Conservation (phyloP, 2,113 vertebrate species). For the Lepidothrix coronata region DNA sequence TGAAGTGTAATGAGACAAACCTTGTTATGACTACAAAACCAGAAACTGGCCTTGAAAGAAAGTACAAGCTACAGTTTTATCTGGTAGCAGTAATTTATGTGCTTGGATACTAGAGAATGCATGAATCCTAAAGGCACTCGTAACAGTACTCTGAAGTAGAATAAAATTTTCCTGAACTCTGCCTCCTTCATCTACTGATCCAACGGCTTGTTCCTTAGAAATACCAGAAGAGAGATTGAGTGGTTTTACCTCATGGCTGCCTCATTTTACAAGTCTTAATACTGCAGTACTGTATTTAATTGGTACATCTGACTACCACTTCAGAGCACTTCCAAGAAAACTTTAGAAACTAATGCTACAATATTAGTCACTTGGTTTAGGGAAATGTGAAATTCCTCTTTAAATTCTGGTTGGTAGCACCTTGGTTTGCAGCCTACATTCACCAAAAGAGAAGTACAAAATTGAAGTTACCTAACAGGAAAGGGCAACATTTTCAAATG, state of each 20-base stretch:
- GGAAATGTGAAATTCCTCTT: not conserved
- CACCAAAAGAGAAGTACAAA: not conserved
- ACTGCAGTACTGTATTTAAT: not conserved
- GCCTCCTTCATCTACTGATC: not conserved
- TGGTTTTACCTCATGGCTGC: not conserved
- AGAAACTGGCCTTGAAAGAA: not conserved
- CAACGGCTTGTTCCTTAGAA: not conserved
- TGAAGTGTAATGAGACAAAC: not conserved
- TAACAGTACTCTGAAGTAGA: not conserved
- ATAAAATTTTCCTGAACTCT: not conserved
- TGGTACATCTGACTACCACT: not conserved
- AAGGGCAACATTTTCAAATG: not conserved
- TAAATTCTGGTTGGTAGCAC: not conserved
- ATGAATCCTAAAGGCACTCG: conserved; percentile 9
- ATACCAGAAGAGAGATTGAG: not conserved
- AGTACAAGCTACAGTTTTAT: not conserved
- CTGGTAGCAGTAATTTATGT: not conserved
- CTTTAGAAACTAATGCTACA: not conserved
- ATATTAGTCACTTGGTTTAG: not conserved
- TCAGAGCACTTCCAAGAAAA: not conserved
- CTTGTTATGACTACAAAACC: not conserved
- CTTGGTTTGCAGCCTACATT: not conserved
- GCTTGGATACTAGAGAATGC: not conserved
- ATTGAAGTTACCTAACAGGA: not conserved
- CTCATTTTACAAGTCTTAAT: not conserved